Conservation (phyloP, 2,797 vertebrate species). For the Micropoecilia bifurca region DNA sequence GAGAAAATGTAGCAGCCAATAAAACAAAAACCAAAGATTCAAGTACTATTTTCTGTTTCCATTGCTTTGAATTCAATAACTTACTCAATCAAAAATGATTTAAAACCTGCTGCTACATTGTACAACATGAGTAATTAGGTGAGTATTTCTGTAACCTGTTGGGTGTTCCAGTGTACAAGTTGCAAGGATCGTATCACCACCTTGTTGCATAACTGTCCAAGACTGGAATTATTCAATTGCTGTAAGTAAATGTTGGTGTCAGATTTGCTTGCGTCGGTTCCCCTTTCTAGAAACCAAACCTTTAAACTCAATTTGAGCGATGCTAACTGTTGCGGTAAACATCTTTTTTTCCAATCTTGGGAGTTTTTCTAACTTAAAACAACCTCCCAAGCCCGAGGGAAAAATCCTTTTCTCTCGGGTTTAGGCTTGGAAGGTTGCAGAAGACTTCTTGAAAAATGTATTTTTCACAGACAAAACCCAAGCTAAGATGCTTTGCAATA, state of each 20-base stretch:
- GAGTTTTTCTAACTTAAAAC: neutral
- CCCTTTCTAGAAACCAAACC: slow-evolving; percentile 2
- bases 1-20: slow-evolving; percentile 10
- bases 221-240: slow-evolving; percentile 28
- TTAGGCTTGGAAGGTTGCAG: neutral
- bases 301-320: neutral
- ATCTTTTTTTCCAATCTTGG: neutral
- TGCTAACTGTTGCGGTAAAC: neutral
- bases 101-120: neutral
- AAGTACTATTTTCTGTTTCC: neutral
- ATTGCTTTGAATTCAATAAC: neutral
- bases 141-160: slow-evolving; percentile 21
- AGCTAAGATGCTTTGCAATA: neutral
- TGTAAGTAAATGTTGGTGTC: slow-evolving; percentile 34
- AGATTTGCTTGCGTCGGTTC: slow-evolving; percentile 17
- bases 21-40: slow-evolving; percentile 8
- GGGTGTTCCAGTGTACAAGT: slow-evolving; percentile 23
- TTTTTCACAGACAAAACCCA: neutral
- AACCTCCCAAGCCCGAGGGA: neutral
- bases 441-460: neutral
- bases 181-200: slow-evolving; percentile 32
- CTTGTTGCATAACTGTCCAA: slow-evolving; percentile 69
- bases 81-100: neutral
- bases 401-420: neutral
- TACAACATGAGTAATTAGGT: slow-evolving; percentile 2